Evolutionary conservation across 2,113 vertebrate genomes (phyloP).

Genomic region (Dicerorhinus sumatrensis): DNA sequence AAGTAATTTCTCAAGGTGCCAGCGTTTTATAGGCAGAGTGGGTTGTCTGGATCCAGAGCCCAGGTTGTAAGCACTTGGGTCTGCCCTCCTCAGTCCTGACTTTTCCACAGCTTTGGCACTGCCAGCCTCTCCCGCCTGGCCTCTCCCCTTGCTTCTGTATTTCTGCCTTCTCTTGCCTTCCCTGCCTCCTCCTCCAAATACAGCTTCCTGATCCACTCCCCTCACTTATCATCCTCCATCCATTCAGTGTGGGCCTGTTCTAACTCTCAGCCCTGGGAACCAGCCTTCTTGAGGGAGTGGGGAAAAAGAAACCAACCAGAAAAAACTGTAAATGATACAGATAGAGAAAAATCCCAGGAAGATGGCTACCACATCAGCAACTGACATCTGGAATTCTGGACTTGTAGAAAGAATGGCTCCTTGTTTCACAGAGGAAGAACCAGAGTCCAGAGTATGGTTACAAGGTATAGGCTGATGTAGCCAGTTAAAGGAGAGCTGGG

Average conservation of each 20-base stretch:
- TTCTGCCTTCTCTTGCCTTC: background rate
- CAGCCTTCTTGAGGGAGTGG: background rate
- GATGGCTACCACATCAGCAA: background rate
- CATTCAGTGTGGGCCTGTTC: background rate
- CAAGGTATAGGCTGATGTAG: no score
- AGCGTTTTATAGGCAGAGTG: background rate
- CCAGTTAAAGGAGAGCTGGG: background rate
- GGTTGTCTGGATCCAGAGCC: background rate
- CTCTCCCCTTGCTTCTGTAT: background rate
- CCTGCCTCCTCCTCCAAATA: background rate
- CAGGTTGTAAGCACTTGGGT: fast-evolving
- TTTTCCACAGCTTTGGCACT: fast-evolving
- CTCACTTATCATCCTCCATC: background rate
- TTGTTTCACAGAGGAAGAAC: background rate
- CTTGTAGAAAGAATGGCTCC: background rate
- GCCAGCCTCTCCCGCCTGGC: fast-evolving
- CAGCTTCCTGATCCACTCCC: background rate
- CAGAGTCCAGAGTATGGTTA: background rate
- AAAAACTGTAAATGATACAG: background rate
- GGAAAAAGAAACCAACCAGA: background rate
- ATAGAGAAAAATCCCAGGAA: background rate
- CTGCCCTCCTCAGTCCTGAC: fast-evolving
- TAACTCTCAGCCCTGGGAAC: background rate
- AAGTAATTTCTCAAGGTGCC: background rate
- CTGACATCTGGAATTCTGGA: background rate